These are phyloP conservation scores for Diarsia brunnea DNA, from an alignment of 2,888 invertebrate species.

Conservation along the genomic window DNA sequence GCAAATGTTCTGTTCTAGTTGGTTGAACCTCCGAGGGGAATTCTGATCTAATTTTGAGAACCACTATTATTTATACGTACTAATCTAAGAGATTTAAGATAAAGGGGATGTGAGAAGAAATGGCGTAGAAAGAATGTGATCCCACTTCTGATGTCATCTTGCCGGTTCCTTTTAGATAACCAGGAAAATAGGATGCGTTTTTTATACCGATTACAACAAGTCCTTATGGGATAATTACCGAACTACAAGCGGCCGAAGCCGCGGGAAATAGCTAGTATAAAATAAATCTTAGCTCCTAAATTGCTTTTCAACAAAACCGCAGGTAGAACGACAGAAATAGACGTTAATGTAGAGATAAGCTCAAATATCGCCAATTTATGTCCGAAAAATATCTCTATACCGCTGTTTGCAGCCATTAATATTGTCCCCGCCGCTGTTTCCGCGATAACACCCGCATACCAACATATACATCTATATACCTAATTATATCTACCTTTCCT, in stretches of 20 bases:
- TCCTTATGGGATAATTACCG: neutral
- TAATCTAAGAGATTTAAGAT: neutral
- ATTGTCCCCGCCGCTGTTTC: slow-evolving; percentile 34
- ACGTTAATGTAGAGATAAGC: slow-evolving; percentile 49
- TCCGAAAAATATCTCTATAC: slow-evolving; percentile 47
- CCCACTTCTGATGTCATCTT: neutral
- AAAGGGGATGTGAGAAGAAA: neutral
- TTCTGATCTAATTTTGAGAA: slow-evolving; percentile 19
- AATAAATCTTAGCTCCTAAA: slow-evolving; percentile 19
- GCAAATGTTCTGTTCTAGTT: slow-evolving; percentile 1
- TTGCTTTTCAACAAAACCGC: slow-evolving; percentile 19
- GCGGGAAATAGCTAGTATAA: neutral
- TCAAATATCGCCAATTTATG: slow-evolving; percentile 53
- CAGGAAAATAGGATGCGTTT: neutral
- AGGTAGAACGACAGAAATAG: slow-evolving; percentile 7
- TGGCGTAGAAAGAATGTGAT: neutral
- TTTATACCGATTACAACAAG: neutral
- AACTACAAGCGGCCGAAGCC: neutral
- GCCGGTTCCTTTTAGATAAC: neutral
- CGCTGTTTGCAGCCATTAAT: slow-evolving; percentile 57
- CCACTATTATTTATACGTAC: neutral
- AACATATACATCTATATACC: slow-evolving; percentile 36
- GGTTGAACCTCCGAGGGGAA: neutral
- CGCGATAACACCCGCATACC: slow-evolving; percentile 69
- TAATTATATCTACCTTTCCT: slow-evolving; percentile 59